Conservation (phyloP, 2,888 invertebrate genomes). For the Onchidella celtica region DNA sequence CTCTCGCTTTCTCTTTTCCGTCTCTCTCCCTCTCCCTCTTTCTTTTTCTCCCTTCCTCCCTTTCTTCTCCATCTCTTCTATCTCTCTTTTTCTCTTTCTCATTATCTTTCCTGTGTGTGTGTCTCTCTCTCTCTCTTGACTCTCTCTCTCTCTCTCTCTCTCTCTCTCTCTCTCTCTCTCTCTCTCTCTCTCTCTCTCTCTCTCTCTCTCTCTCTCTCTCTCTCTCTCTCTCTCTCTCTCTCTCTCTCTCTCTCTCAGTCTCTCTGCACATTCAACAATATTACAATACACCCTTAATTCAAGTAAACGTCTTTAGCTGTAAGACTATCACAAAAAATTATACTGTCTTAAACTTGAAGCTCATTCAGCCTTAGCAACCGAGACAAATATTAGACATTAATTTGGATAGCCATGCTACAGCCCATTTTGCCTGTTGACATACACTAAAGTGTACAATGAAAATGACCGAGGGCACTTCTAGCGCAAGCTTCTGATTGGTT, state of each 20-base stretch:
- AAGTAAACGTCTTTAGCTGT: too few relatives aligned
- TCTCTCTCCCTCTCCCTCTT: not conserved
- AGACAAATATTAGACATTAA: too few relatives aligned
- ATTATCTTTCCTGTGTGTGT: not conserved
- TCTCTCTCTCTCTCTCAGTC: not conserved
- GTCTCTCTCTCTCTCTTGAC: not conserved
- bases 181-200: not conserved
- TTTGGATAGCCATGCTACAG: too few relatives aligned
- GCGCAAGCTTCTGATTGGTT: too few relatives aligned
- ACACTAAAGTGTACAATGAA: too few relatives aligned
- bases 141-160: not conserved
- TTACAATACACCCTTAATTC: too few relatives aligned
- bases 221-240: not conserved
- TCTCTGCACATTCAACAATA: too few relatives aligned
- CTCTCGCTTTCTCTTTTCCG: not conserved
- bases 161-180: not conserved
- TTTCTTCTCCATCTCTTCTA: not conserved
- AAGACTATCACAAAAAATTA: too few relatives aligned
- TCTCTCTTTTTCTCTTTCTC: not conserved
- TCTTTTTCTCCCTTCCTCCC: not conserved
- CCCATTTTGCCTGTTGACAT: too few relatives aligned
- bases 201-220: conserved; percentile 1
- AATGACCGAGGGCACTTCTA: too few relatives aligned
- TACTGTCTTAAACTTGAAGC: too few relatives aligned
- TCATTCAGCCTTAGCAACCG: too few relatives aligned